Evolutionary conservation across 2,797 vertebrate genomes (phyloP).

Genomic region (Siniperca undulata): DNA sequence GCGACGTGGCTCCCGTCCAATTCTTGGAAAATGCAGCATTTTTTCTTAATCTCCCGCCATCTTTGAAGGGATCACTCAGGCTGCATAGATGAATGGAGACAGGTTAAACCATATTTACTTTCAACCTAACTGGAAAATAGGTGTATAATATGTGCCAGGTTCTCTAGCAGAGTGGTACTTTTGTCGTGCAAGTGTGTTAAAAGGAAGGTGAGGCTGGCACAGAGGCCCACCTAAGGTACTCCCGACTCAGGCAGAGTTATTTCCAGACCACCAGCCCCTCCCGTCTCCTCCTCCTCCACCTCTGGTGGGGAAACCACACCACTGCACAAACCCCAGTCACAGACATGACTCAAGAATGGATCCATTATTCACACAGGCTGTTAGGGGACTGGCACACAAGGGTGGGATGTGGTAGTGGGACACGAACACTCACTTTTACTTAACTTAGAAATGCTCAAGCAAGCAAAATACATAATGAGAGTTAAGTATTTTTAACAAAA

Average conservation of each 20-base stretch:
- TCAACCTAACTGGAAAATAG: slow-evolving; percentile 38
- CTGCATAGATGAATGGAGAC: slow-evolving; percentile 27
- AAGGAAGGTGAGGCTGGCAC: slow-evolving; percentile 63
- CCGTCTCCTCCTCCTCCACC: slow-evolving; percentile 68
- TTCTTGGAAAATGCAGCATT: slow-evolving; percentile 69
- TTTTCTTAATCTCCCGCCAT: slow-evolving; percentile 34
- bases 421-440: slow-evolving; percentile 61
- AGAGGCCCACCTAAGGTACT: slow-evolving; percentile 76
- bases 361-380: slow-evolving; percentile 83
- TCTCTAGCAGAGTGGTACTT: slow-evolving; percentile 47
- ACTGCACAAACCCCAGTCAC: slow-evolving; percentile 70
- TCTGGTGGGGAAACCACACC: slow-evolving; percentile 76
- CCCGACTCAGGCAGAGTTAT: slow-evolving; percentile 72
- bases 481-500: slow-evolving; percentile 25
- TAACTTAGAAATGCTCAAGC: slow-evolving; percentile 56
- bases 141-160: slow-evolving; percentile 34
- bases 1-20: slow-evolving; percentile 52
- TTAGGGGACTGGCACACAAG: slow-evolving; percentile 68
- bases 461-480: slow-evolving; percentile 53
- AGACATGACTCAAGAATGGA: slow-evolving; percentile 83
- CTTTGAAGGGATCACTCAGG: slow-evolving; percentile 50
- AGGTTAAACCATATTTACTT: slow-evolving; percentile 44
- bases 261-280: slow-evolving; percentile 74
- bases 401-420: slow-evolving; percentile 57
- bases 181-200: slow-evolving; percentile 51